Conservation (phyloP, 2,113 vertebrate species). For the Anolis sagrei region DNA sequence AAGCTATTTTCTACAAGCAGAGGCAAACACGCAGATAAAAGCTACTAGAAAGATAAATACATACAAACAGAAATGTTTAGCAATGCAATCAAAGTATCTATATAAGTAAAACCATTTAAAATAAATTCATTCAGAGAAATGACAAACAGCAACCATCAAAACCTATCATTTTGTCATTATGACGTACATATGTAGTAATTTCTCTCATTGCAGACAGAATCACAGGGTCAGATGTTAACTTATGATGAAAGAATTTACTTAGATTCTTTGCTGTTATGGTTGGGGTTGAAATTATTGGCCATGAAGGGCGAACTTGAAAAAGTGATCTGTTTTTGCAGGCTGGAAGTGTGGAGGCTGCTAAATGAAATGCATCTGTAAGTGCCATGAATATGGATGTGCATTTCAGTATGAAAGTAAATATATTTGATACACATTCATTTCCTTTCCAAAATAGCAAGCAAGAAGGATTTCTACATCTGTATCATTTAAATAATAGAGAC, state of each 20-base stretch:
- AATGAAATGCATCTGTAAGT: not conserved
- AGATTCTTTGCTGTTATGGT: not conserved
- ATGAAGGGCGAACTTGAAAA: not conserved
- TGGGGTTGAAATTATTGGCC: not conserved
- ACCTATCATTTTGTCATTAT: not conserved
- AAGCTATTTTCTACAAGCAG: too few species aligned
- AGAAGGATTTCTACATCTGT: not conserved
- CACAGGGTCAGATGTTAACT: not conserved
- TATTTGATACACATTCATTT: not conserved
- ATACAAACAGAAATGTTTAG: too few species aligned
- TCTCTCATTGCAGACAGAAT: not conserved
- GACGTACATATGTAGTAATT: not conserved
- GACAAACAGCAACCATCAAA: not conserved
- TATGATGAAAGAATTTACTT: not conserved
- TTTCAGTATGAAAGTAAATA: not conserved
- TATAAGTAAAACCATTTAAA: too few species aligned
- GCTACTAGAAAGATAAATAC: too few species aligned
- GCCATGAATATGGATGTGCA: conserved; percentile 2
- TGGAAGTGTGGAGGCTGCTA: not conserved
- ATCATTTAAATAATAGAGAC: not conserved
- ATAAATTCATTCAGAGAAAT: too few species aligned
- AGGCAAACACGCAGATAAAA: too few species aligned
- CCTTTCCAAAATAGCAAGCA: not conserved
- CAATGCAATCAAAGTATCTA: too few species aligned
- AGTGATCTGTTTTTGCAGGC: not conserved